A percentile compares a stretch with the other conserved stretches of the same genome.
Evolutionary conservation across 2,888 invertebrate genomes (phyloP).

Genomic region (Agrotis puta): DNA sequence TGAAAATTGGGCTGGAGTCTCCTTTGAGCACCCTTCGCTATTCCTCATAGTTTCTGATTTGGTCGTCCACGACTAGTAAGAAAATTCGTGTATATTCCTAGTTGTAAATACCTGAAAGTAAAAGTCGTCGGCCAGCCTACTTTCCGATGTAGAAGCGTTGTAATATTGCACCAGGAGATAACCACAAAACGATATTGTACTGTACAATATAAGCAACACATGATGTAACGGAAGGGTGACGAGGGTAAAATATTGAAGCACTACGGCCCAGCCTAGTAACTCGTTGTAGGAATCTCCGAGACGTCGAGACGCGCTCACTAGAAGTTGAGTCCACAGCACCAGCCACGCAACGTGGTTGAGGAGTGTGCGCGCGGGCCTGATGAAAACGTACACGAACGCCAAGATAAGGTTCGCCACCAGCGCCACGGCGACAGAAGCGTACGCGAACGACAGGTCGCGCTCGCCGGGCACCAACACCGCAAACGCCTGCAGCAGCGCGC

Average conservation of each 20-base stretch:
- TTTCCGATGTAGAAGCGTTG: conserved; percentile 79
- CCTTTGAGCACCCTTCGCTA: too few relatives aligned
- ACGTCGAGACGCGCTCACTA: conserved; percentile 86
- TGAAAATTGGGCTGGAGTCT: too few relatives aligned
- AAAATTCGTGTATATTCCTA: neutral
- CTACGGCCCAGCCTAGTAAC: conserved; percentile 94
- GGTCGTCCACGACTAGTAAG: too few relatives aligned
- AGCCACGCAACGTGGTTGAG: conserved; percentile 93
- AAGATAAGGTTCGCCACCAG: conserved; percentile 75
- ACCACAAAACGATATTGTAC: conserved; percentile 75
- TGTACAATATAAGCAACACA: conserved; percentile 78
- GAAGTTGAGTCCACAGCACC: conserved; percentile 87
- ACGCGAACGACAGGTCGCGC: conserved; percentile 79
- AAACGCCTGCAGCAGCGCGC: conserved; percentile 81
- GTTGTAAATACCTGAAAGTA: conserved; percentile 78
- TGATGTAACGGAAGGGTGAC: conserved; percentile 93
- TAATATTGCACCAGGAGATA: conserved; percentile 84
- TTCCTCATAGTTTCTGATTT: too few relatives aligned
- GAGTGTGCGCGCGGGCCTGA: conserved; percentile 84
- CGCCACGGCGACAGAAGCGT: conserved; percentile 74
- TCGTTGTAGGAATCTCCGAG: conserved; percentile 90
- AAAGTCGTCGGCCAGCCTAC: conserved; percentile 81
- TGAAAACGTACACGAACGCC: conserved; percentile 73
- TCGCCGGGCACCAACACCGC: conserved; percentile 85
- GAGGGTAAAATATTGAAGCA: conserved; percentile 94